A percentile compares a stretch with the other conserved stretches of the same genome.
These are phyloP conservation scores for Cynodonichthys magdalenae DNA, from an alignment of 2,797 vertebrate species.

Conservation along the genomic window DNA sequence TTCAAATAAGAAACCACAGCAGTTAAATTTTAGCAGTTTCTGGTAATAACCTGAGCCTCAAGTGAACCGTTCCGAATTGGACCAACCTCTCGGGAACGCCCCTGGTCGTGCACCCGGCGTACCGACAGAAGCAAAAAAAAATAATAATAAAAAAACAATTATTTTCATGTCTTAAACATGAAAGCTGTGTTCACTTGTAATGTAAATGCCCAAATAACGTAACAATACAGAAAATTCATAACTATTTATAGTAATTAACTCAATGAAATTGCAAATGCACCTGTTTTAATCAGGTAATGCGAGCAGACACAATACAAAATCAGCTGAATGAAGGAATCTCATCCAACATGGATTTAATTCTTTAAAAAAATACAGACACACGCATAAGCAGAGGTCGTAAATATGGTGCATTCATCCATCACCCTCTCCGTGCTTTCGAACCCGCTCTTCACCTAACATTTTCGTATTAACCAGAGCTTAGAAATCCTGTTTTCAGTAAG, in stretches of 20 bases:
- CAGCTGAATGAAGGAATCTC: background rate
- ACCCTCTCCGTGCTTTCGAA: conserved; percentile 31
- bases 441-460: conserved; percentile 18
- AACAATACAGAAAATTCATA: conserved; percentile 28
- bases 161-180: conserved; percentile 76
- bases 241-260: conserved; percentile 18
- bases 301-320: conserved; percentile 22
- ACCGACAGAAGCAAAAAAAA: conserved; percentile 66
- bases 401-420: conserved; percentile 78
- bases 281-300: conserved; percentile 46
- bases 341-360: conserved; percentile 8
- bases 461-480: background rate
- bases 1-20: conserved; percentile 9
- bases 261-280: conserved; percentile 34
- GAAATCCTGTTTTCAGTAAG: conserved; percentile 11
- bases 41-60: conserved; percentile 62
- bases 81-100: conserved; percentile 82
- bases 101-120: conserved; percentile 81
- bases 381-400: conserved; percentile 49
- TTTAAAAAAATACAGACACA: conserved; percentile 35
- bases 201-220: conserved; percentile 29
- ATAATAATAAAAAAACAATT: conserved; percentile 39
- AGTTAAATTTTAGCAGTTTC: conserved; percentile 43
- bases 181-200: conserved; percentile 32
- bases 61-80: conserved; percentile 71